phyloP scores from a whole-genome alignment of 37 sponge, comb jelly and placozoan genomes.

The Ianthella basta region DNA sequence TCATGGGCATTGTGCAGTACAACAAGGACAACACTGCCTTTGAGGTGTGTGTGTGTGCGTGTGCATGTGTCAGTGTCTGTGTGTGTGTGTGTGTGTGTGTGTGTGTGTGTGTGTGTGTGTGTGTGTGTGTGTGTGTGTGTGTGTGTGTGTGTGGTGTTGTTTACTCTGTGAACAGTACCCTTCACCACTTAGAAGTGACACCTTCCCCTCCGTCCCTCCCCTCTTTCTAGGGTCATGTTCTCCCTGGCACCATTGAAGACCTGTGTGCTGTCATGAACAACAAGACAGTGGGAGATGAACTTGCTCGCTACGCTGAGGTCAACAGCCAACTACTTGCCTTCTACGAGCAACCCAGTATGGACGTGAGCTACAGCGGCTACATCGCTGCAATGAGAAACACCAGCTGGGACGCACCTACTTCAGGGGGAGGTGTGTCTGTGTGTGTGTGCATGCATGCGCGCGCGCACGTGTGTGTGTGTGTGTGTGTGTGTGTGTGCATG shows the following conservation, averaged over 20 bases:
- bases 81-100: slow-evolving; percentile 23
- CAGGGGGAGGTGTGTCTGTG: slow-evolving; percentile 40
- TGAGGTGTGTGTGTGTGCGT: slow-evolving; percentile 27
- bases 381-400: slow-evolving; percentile 43
- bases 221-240: slow-evolving; percentile 36
- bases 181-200: too few species aligned
- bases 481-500: slow-evolving; percentile 34
- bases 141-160: slow-evolving; percentile 6
- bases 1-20: slow-evolving; percentile 88
- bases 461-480: slow-evolving; percentile 50
- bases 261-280: slow-evolving; percentile 76
- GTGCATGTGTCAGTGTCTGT: neutral
- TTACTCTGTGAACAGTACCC: too few species aligned
- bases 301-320: slow-evolving; percentile 64
- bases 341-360: neutral
- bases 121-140: slow-evolving; percentile 23
- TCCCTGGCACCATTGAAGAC: slow-evolving; percentile 58
- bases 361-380: slow-evolving; percentile 44
- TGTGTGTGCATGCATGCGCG: slow-evolving; percentile 42
- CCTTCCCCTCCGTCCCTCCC: too few species aligned
- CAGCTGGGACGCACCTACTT: slow-evolving; percentile 35
- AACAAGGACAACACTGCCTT: slow-evolving; percentile 82
- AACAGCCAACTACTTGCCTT: slow-evolving; percentile 35
- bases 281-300: slow-evolving; percentile 18
- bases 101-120: slow-evolving; percentile 23